Evolutionary conservation across 2,888 invertebrate species (phyloP).

Genomic region (Drosophila subsilvestris): DNA sequence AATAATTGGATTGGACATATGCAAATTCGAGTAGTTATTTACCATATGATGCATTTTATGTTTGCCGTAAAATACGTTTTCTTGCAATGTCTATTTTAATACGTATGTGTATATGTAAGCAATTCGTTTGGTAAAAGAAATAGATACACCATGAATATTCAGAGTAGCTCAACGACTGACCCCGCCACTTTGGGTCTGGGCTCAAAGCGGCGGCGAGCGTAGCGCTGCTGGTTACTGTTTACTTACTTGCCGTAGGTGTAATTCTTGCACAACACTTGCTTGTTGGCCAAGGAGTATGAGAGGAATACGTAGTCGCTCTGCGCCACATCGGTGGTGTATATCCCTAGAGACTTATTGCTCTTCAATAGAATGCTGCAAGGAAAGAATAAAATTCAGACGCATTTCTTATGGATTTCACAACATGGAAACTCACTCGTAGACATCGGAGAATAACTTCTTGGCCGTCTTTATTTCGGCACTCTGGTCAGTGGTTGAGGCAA

Average conservation of each 20-base stretch:
- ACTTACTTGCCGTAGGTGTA: slow-evolving; percentile 81
- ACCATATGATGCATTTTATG: slow-evolving; percentile 82
- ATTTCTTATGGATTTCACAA: neutral
- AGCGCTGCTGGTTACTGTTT: neutral
- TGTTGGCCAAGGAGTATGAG: slow-evolving; percentile 71
- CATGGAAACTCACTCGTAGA: slow-evolving; percentile 63
- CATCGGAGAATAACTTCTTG: slow-evolving; percentile 75
- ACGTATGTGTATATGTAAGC: slow-evolving; percentile 39
- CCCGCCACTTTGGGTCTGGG: slow-evolving; percentile 9
- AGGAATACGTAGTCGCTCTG: slow-evolving; percentile 78
- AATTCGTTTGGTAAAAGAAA: slow-evolving; percentile 63
- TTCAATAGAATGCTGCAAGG: slow-evolving; percentile 69
- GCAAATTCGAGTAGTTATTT: slow-evolving; percentile 59
- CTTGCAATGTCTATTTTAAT: slow-evolving; percentile 80
- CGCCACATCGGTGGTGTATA: slow-evolving; percentile 68
- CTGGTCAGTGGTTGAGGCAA: slow-evolving; percentile 86
- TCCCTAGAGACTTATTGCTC: slow-evolving; percentile 71
- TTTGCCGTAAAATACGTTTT: slow-evolving; percentile 83
- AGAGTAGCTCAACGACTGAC: slow-evolving; percentile 14
- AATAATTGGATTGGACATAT: slow-evolving; percentile 9
- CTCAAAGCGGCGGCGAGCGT: neutral
- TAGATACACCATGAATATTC: slow-evolving; percentile 51
- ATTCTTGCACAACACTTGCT: slow-evolving; percentile 72
- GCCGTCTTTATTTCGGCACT: slow-evolving; percentile 71
- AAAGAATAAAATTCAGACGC: neutral